These are phyloP conservation scores for Himalopsyche anomala DNA, from an alignment of 2,888 invertebrate species.

Conservation along the genomic window DNA sequence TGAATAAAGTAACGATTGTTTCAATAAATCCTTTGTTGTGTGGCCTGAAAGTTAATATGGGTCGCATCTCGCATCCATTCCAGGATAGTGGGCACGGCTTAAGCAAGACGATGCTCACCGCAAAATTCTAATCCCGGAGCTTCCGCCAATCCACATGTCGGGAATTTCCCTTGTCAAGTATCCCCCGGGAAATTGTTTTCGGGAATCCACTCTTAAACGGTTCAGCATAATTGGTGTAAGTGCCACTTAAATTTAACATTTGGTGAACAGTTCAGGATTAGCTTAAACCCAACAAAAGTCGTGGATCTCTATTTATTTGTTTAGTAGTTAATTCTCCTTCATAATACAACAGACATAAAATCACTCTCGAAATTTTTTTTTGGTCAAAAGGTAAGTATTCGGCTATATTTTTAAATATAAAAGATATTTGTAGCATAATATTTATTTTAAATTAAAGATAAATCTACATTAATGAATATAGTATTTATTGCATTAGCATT, in stretches of 20 bases:
- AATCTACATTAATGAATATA: too few species aligned
- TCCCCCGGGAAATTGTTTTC: conserved; percentile 21
- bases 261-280: neutral
- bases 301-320: too few species aligned
- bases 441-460: too few species aligned
- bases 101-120: neutral
- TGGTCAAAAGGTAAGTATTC: too few species aligned
- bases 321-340: too few species aligned
- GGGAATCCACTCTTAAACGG: conserved; percentile 26
- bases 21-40: too few species aligned
- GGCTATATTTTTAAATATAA: too few species aligned
- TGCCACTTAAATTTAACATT: conserved; percentile 30
- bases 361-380: too few species aligned
- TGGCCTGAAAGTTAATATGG: neutral
- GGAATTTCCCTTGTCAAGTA: conserved; percentile 12
- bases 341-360: too few species aligned
- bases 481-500: too few species aligned
- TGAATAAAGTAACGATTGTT: too few species aligned
- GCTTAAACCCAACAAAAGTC: neutral
- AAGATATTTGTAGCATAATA: too few species aligned
- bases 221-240: neutral
- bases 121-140: conserved; percentile 22
- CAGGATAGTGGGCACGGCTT: conserved; percentile 22
- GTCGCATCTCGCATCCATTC: conserved; percentile 11
- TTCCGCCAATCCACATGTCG: conserved; percentile 34